These are phyloP conservation scores for Zygothrica quintamaculata DNA, from an alignment of 2,888 invertebrate species.

Conservation along the genomic window DNA sequence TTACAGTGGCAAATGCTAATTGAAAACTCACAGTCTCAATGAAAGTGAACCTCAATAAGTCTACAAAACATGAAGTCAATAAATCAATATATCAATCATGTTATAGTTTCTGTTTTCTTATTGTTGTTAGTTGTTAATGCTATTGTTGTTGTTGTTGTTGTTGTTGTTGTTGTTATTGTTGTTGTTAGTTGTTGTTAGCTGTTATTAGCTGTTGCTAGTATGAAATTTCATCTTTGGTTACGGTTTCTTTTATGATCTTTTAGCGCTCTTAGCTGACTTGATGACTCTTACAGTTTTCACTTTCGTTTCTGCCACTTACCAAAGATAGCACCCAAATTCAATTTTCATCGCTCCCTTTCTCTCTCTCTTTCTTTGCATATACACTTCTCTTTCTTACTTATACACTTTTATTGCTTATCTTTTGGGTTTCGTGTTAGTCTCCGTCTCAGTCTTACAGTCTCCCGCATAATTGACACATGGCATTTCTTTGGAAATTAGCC, in stretches of 20 bases:
- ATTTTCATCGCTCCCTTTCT: background rate
- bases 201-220: no score
- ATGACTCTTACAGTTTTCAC: conserved; percentile 41
- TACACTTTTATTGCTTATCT: no score
- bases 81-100: conserved; percentile 27
- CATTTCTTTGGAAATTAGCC: conserved; percentile 40
- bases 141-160: no score
- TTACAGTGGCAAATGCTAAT: conserved; percentile 55
- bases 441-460: conserved; percentile 7
- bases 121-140: no score
- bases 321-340: conserved; percentile 29
- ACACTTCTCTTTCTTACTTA: no score
- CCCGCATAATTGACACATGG: conserved; percentile 40
- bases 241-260: conserved; percentile 7
- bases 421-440: no score
- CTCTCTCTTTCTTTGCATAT: background rate
- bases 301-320: conserved; percentile 34
- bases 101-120: no score
- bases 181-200: conserved; percentile 1
- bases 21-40: conserved; percentile 48
- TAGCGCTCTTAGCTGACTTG: background rate
- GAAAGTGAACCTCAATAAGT: conserved; percentile 58
- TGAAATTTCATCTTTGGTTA: conserved; percentile 13
- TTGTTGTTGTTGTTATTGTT: background rate
- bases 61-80: conserved; percentile 13